Conservation (phyloP, 2,797 vertebrate genomes). For the Rhabdomys pumilio region DNA sequence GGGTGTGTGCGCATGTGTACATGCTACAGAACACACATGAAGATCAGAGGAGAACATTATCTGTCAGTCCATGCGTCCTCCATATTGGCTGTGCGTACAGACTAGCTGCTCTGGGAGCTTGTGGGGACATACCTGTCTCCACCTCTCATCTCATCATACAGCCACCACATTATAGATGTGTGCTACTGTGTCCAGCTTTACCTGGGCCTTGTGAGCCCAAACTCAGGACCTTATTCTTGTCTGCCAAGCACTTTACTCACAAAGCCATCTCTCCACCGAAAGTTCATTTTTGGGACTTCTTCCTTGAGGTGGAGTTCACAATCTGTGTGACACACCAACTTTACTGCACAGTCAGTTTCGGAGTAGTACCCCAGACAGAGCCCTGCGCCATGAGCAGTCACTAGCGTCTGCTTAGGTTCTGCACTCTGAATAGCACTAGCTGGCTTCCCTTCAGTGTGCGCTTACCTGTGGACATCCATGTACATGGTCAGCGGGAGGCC, state of each 20-base stretch:
- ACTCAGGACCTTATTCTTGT: not conserved
- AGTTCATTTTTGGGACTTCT: not conserved
- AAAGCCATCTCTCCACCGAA: not conserved
- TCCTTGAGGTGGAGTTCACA: conserved; percentile 35
- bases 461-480: not conserved
- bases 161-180: not conserved
- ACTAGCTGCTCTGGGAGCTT: not conserved
- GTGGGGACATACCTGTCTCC: too few relatives aligned
- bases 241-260: not conserved
- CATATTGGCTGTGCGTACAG: not conserved
- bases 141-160: not conserved
- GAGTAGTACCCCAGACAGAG: not conserved
- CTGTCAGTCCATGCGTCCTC: not conserved
- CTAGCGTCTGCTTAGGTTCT: not conserved
- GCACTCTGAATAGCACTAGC: not conserved
- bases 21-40: not conserved
- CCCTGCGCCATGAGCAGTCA: not conserved
- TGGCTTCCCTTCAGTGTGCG: not conserved
- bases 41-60: not conserved
- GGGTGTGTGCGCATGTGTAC: not conserved
- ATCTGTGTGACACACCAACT: not conserved
- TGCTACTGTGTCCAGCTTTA: not conserved
- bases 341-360: not conserved
- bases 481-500: not conserved
- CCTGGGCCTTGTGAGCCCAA: not conserved